Percentiles rank a stretch among this genome's conserved stretches.
phyloP scores from a whole-genome alignment of 2,888 invertebrate species.

The Acanthoscelides obtectus region DNA sequence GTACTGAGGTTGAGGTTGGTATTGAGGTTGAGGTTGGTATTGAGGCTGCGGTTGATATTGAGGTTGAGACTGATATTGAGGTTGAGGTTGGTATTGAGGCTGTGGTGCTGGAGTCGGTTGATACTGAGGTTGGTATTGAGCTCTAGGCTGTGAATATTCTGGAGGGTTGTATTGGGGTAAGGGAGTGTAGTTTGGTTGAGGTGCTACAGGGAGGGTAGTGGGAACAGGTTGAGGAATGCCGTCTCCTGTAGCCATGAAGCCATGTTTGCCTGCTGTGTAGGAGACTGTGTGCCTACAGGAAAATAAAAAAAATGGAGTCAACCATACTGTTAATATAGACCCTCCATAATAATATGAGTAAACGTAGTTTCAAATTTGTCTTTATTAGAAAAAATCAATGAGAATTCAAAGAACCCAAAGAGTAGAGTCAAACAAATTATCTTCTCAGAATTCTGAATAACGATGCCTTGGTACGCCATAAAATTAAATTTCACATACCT shows the following conservation, averaged over 20 bases:
- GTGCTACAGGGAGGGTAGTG: conserved; percentile 52
- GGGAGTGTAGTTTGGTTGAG: conserved; percentile 55
- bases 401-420: too few species aligned
- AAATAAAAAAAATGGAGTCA: too few species aligned
- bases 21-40: conserved; percentile 49
- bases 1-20: conserved; percentile 48
- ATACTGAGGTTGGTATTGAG: conserved; percentile 48
- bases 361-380: too few species aligned
- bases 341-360: too few species aligned
- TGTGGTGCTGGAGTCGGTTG: conserved; percentile 47
- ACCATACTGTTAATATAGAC: too few species aligned
- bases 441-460: too few species aligned
- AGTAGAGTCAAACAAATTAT: too few species aligned
- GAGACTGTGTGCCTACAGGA: conserved; percentile 34
- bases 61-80: conserved; percentile 49
- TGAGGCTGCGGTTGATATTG: conserved; percentile 48
- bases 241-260: conserved; percentile 76
- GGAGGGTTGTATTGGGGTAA: conserved; percentile 51
- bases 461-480: too few species aligned
- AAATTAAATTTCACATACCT: too few species aligned
- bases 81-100: conserved; percentile 44
- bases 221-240: conserved; percentile 51
- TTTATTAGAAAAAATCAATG: too few species aligned
- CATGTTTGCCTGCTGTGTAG: conserved; percentile 80
- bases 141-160: conserved; percentile 37